Conservation (phyloP, 2,113 vertebrate species). For the Thryonomys swinderianus region DNA sequence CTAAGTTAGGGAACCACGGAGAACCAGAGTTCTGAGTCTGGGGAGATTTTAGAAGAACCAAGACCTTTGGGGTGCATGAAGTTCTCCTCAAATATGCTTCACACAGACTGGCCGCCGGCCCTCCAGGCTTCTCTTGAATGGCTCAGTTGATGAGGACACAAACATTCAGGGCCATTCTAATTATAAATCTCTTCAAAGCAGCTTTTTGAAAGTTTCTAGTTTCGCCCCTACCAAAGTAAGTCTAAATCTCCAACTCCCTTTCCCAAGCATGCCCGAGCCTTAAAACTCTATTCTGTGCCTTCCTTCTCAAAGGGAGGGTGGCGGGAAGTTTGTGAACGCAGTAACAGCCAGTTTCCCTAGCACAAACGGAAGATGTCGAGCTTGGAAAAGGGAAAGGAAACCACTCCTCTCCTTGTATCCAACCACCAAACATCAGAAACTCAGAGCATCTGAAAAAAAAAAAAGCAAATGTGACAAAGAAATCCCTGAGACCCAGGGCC, state of each 20-base stretch:
- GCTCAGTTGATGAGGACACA: background rate
- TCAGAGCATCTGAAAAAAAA: constrained; percentile 31
- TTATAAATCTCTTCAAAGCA: background rate
- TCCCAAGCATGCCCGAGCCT: background rate
- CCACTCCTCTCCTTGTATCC: background rate
- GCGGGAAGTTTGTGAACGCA: background rate
- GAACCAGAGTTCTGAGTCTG: background rate
- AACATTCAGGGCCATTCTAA: background rate
- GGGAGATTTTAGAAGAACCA: background rate
- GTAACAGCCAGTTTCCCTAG: background rate
- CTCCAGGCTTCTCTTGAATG: background rate
- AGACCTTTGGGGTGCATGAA: background rate
- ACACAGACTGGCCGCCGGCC: background rate
- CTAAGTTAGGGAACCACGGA: background rate
- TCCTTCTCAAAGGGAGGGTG: too few relatives aligned
- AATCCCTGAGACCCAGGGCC: background rate
- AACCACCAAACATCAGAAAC: background rate
- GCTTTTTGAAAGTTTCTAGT: background rate
- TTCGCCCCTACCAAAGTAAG: background rate
- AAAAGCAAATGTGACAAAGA: background rate
- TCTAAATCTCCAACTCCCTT: background rate
- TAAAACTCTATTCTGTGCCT: background rate
- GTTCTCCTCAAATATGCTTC: background rate
- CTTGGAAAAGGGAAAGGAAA: background rate
- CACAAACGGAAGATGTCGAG: background rate